Evolutionary conservation across 2,888 invertebrate genomes (phyloP).

Genomic region (Cephus runcator): DNA sequence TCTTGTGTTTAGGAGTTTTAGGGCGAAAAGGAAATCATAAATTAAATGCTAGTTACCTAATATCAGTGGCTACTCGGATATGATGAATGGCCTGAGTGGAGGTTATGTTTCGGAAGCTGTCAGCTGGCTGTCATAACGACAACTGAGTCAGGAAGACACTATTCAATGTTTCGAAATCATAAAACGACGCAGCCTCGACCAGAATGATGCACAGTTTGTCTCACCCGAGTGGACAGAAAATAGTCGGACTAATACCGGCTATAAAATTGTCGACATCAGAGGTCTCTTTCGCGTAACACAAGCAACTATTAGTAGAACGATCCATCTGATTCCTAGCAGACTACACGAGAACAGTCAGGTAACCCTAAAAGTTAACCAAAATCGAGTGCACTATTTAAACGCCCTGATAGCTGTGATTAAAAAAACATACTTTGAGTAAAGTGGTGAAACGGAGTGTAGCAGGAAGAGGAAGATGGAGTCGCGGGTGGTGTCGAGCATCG

Average conservation of each 20-base stretch:
- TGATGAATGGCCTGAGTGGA: not conserved
- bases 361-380: not conserved
- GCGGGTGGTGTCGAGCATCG: slow-evolving; percentile 19
- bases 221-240: not conserved
- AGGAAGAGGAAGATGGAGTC: not conserved
- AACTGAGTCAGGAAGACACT: not conserved
- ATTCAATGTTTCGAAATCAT: not conserved
- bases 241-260: not conserved
- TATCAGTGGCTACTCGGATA: not conserved
- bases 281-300: not conserved
- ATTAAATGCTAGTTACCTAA: not conserved
- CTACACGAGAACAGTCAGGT: not conserved
- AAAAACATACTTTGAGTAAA: not conserved
- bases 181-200: not conserved
- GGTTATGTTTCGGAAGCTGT: not conserved
- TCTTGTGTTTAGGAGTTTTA: not conserved
- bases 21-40: not conserved
- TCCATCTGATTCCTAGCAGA: not conserved
- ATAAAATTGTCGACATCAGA: not conserved
- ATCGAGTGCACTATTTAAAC: not conserved
- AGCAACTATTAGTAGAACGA: not conserved
- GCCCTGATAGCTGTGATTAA: not conserved
- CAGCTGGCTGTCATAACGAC: not conserved
- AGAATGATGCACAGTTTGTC: not conserved
- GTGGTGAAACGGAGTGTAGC: too few species aligned